Evolutionary conservation across 2,797 vertebrate genomes (phyloP).

Genomic region (Channallabes apus): DNA sequence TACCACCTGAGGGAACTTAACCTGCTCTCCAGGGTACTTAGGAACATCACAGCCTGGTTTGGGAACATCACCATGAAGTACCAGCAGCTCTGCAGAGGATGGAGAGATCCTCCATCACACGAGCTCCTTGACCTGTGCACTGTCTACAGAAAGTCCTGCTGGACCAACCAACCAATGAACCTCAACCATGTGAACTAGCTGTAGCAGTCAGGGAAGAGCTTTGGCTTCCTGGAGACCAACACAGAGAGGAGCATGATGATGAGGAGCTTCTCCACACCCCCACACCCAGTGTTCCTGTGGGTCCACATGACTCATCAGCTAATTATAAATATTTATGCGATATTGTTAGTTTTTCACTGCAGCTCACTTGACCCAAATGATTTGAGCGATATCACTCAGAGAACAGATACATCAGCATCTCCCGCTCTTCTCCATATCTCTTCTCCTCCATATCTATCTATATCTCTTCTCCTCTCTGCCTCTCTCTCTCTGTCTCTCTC

Average conservation of each 20-base stretch:
- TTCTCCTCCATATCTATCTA: neutral
- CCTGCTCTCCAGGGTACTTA: neutral
- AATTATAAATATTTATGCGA: neutral
- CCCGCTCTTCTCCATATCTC: neutral
- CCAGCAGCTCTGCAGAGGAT: neutral
- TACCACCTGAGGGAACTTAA: neutral
- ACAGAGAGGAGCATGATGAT: neutral
- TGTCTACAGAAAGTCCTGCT: no score
- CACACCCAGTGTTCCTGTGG: neutral
- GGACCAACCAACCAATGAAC: neutral
- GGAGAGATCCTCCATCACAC: neutral
- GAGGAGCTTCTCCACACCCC: neutral
- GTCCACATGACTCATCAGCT: neutral
- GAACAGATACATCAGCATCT: neutral
- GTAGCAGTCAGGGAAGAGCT: no score
- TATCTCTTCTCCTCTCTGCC: neutral
- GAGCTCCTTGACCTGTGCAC: neutral
- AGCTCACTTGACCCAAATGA: neutral
- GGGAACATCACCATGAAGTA: neutral
- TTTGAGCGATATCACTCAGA: neutral
- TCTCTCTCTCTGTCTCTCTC: neutral
- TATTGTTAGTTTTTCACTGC: neutral
- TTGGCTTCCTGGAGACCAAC: neutral
- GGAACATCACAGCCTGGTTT: neutral
- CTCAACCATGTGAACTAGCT: neutral